Base-by-base conservation (phyloP, 1,140 invertebrate species). In the Pentalonia nigronervosa region DNA sequence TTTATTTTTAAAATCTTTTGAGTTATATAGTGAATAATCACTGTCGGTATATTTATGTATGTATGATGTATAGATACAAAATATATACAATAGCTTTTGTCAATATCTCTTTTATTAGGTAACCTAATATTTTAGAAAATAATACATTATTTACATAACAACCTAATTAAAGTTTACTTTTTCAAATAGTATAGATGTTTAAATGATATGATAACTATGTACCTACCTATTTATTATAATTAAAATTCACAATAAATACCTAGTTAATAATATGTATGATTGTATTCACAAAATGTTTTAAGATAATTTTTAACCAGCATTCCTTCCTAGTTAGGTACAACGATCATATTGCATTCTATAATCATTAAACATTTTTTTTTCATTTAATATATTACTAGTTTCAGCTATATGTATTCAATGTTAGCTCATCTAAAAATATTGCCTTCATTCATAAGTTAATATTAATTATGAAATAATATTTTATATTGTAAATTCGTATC, bases 121-220 rank as follows among this genome's bases (percentile, higher is more conserved):
- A n/a, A 76, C 14, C 30, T 34, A n/a, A 34, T 30, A 0, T 67
- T 2, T n/a, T 67, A 67, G 30, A n/a, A n/a, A 67, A 67, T 76
- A 76, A n/a, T 67, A n/a, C 30, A n/a, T n/a, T 67, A 67, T 17
- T n/a, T n/a, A 17, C 30, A 76, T 76, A 76, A n/a, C 21, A 76
- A 76, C 60, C 17, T 76, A 76, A 76, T 76, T 76, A 76, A n/a
- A 76, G 60, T 76, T 76, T n/a, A 76, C 30, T 76, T 76, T 76
- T 76, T 76, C n/a, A n/a, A 20, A 76, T 17, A 7, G 11, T 34
- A 4, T 76, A n/a, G 4, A 67, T 67, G 25, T 67, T 30, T n/a
- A 14, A 25, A n/a, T 76, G n/a, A n/a, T 76, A 20, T 76, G 60
- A 34, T 76, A 76, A 34, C n/a, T n/a, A 14, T 76, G 17, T n/a